A percentile compares a stretch with the other conserved stretches of the same genome.
Conservation (phyloP, 2,888 invertebrate genomes). For the Epsilonema sp. region DNA sequence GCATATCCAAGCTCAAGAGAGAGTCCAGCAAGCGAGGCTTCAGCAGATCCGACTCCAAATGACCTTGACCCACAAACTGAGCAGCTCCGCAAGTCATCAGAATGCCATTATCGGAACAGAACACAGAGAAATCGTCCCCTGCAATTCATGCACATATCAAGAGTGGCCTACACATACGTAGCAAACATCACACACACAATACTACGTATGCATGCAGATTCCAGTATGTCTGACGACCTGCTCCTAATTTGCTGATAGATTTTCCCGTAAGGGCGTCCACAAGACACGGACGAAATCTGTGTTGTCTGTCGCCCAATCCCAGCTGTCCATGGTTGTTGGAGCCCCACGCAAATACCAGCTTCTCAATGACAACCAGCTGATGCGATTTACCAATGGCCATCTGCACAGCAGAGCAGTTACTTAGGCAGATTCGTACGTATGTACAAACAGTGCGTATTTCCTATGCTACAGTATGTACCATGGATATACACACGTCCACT, state of each 20-base stretch:
- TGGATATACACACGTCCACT: not conserved
- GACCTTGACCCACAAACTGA: constrained; percentile 43
- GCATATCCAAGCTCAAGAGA: constrained; percentile 41
- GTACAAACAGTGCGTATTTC: constrained; percentile 14
- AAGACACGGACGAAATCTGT: constrained; percentile 40
- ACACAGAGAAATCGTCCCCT: constrained; percentile 46
- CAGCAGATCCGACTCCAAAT: constrained; percentile 40
- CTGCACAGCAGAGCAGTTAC: constrained; percentile 24
- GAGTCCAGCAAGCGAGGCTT: constrained; percentile 41
- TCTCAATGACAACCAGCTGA: constrained; percentile 42
- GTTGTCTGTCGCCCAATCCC: constrained; percentile 35
- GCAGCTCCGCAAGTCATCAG: constrained; percentile 49
- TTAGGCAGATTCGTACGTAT: not conserved
- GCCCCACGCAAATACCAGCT: constrained; percentile 48
- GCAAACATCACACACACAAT: not conserved
- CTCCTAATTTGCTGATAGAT: constrained; percentile 37
- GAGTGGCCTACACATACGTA: not conserved
- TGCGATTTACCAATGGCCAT: constrained; percentile 42
- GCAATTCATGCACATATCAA: constrained; percentile 32
- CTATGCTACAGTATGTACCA: not conserved
- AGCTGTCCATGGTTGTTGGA: constrained; percentile 46
- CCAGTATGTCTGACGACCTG: no score
- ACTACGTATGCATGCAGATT: no score
- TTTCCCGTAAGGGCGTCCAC: constrained; percentile 44
- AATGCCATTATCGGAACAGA: constrained; percentile 47